These are phyloP conservation scores for Rhagium mordax DNA, from an alignment of 2,888 invertebrate species.

Conservation along the genomic window DNA sequence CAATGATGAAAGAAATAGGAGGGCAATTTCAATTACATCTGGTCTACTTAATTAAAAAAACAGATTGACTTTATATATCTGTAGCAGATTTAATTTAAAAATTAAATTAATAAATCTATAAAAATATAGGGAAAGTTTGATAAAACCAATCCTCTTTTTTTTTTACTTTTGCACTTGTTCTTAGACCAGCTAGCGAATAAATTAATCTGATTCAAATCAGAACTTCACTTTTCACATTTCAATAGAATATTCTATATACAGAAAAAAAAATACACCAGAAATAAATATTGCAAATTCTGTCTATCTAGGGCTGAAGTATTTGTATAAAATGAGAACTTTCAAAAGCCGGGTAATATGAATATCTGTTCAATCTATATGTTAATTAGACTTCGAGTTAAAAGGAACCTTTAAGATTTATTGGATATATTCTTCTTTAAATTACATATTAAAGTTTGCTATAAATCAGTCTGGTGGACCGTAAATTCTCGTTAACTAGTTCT, in stretches of 20 bases:
- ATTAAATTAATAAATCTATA: background rate
- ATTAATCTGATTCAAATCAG: constrained; percentile 1
- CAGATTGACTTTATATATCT: no score
- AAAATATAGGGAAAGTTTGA: background rate
- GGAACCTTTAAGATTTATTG: constrained; percentile 23
- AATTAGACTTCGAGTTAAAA: constrained; percentile 19
- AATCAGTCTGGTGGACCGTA: constrained; percentile 12
- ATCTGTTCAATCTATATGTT: constrained; percentile 35
- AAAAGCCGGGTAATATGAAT: constrained; percentile 11
- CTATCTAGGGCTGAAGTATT: constrained; percentile 17
- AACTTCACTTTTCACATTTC: constrained; percentile 17
- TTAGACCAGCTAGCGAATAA: background rate
- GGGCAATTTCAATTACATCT: no score
- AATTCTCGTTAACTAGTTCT: constrained; percentile 14
- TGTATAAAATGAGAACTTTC: constrained; percentile 19
- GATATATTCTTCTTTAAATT: constrained; percentile 22
- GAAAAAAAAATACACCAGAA: constrained; percentile 17
- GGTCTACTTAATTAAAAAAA: no score
- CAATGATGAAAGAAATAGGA: no score
- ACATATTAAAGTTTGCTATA: constrained; percentile 26
- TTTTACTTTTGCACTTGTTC: background rate
- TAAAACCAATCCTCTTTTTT: background rate
- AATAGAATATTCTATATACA: constrained; percentile 6
- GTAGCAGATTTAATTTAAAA: background rate
- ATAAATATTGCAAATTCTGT: constrained; percentile 10